Evolutionary conservation across 2,113 vertebrate species (phyloP).

Genomic region (Semnornis frantzii): DNA sequence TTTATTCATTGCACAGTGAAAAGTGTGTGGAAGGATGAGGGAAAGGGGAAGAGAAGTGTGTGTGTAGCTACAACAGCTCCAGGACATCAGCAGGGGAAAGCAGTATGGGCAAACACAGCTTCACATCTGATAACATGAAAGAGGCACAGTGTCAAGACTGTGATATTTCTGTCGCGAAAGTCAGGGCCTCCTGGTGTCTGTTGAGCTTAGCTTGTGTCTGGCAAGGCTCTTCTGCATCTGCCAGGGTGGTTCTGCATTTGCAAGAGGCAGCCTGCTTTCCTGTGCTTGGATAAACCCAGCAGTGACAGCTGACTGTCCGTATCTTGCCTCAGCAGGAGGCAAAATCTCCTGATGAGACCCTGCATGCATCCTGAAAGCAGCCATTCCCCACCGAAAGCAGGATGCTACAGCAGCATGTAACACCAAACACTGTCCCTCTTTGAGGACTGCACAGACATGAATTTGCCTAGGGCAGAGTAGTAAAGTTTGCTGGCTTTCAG

Average conservation of each 20-base stretch:
- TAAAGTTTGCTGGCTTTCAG: background rate
- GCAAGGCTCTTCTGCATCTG: background rate
- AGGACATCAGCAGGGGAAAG: background rate
- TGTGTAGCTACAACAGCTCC: background rate
- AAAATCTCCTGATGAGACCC: background rate
- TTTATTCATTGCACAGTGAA: background rate
- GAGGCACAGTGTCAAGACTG: background rate
- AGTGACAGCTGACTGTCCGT: background rate
- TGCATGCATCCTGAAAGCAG: background rate
- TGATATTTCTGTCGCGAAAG: background rate
- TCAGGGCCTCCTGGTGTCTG: background rate
- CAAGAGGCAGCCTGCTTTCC: background rate
- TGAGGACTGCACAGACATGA: background rate
- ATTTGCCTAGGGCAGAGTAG: background rate
- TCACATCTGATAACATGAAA: background rate
- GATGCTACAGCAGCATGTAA: background rate
- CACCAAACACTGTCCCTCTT: background rate
- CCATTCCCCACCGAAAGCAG: background rate
- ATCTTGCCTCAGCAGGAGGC: accelerated
- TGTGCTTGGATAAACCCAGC: background rate
- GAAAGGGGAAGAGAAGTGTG: background rate
- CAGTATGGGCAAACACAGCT: background rate
- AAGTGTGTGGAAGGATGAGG: background rate
- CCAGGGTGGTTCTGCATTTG: background rate
- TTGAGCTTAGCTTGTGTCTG: background rate